Base-by-base conservation (phyloP, 92 coral and sea anemone genomes). In the Siderastrea radians region DNA sequence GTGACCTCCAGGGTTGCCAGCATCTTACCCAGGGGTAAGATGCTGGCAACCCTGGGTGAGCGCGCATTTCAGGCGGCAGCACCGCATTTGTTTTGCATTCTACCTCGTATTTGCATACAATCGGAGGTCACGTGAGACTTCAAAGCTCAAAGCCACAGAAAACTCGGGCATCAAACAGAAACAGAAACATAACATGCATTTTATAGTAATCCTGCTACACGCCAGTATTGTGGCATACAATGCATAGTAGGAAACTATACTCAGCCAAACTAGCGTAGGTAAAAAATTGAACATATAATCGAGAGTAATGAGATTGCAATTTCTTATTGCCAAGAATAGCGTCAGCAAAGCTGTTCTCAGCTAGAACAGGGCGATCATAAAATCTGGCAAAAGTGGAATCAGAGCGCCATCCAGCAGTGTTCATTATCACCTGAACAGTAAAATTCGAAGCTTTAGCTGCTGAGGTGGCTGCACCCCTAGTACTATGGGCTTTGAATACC, bases 71-170 rank as follows among this genome's bases (percentile, higher is more conserved):
- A 26, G 38, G 38, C 38, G 38, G 38, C 38, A 26, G 38, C 38
- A 26, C 38, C 38, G 38, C 38, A 26, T 26, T 26, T 26, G 38
- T 26, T 26, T 26, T 26, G 38, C 0, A 26, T 26, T 26, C 38
- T 26, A 26, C 38, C 38, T 26, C 38, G 38, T 26, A 26, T 88
- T 89, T 78, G 93, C 93, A 84, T 92, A 84, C 93, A 90, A 60
- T 92, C 95, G 71, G 91, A 81, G 83, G 88, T 93, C 91, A 90
- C 90, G 84, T 90, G 93, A 90, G 95, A 90, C 63, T 92, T 92
- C 71, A 89, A 75, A 92, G 95, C 93, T 59, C 68, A 77, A 63
- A 83, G 60, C 66, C 92, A 69, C 76, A 79, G 44, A 75, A 53
- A 64, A 84, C 61, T 49, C 70, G 69, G 66, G 72, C 1, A 43